Evolutionary conservation across 2,797 vertebrate species (phyloP), one percentile per base, ranked within the genome.

Genomic region (Nothura maculosa): DNA sequence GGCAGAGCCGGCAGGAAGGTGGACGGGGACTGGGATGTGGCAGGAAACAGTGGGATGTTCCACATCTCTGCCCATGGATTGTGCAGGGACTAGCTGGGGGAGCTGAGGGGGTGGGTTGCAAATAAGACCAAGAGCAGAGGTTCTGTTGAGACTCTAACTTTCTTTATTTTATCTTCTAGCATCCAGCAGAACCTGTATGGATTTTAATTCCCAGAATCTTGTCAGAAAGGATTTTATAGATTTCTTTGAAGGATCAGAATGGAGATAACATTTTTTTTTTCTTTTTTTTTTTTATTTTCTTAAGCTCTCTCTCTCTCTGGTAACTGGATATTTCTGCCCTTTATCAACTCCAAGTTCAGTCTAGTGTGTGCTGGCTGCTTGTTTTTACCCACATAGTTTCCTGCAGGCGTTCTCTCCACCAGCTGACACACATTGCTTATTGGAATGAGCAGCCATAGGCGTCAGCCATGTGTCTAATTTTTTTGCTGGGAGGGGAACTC

Each of bases 321-420:
- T 82, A 85, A 92, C 12, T 82, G 69, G 32, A 30, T 92, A 90
- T 83, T 94, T 94, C 54, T 93, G 68, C 48, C 48, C 61, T 85
- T 80, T 82, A 72, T 85, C 90, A 68, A 68, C 47, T 77, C 5
- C 69, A 40, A 77, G 62, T 81, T 93, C 72, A 54, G 67, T 86
- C 72, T 55, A 43, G 61, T 60, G 67, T 94, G 52, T 73, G 2
- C 60, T 84, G 75, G 57, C 81, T 70, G 36, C 1, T 2, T 11
- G 86, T 92, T 93, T 61, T 62, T 90, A 80, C 32, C 43, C 74
- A 32, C 54, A 43, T 32, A 42, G 64, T 73, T 93, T 90, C 45
- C 58, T 81, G 48, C 48, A 66, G 69, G 54, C 38, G 27, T 81
- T 95, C 89, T 61, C 47, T 72, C 66, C 40, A 75, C 25, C 36